Evolutionary conservation across 2,797 vertebrate genomes (phyloP), one percentile per base, ranked within the genome.

Genomic region (Mus minutoides): DNA sequence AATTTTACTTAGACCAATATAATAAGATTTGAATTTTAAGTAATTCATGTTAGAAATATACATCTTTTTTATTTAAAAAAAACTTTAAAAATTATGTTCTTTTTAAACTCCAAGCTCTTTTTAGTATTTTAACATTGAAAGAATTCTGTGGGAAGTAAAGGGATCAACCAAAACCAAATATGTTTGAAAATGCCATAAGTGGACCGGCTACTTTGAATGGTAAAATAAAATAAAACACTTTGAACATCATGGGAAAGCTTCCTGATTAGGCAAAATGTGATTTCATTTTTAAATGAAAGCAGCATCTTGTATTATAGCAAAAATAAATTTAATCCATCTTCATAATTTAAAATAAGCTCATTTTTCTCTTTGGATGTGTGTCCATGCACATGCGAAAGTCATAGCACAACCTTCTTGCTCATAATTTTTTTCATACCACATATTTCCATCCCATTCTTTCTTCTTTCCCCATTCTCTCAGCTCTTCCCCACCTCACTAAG

Each of bases 111-210:
- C 62, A 37, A 84, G 16, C 29, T 84, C 1, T 52, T 21, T 13
- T 93, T 88, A 83, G 56, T 78, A 11, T 80, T 94, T 71, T 64
- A 67, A 40, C 54, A 64, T 31, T 54, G 43, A 82, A 95, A 90
- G 73, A 34, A 91, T 7, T 43, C 40, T 34, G 21, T 60, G 43
- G 52, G 37, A 43, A 75, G 37, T 29, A 43, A 34, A n/a, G 12
- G 3, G 13, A 37, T 17, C 46, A 54, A 54, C 31, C 21, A 37
- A 86, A 71, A n/a, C 46, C 16, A 88, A 34, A 11, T 31, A 31
- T 56, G 43, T 54, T 75, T 88, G 17, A 88, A 43, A 58, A 58
- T 88, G n/a, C 17, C 13, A 1, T 22, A 58, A 31, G 24, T 31
- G 16, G 2, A 34, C 14, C 11, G 58, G 9, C 26, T 58, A 40